Percentiles rank a stretch among this genome's conserved stretches.
These are phyloP conservation scores for Labeo rohita DNA, from an alignment of 2,113 vertebrate genomes.

Conservation along the genomic window DNA sequence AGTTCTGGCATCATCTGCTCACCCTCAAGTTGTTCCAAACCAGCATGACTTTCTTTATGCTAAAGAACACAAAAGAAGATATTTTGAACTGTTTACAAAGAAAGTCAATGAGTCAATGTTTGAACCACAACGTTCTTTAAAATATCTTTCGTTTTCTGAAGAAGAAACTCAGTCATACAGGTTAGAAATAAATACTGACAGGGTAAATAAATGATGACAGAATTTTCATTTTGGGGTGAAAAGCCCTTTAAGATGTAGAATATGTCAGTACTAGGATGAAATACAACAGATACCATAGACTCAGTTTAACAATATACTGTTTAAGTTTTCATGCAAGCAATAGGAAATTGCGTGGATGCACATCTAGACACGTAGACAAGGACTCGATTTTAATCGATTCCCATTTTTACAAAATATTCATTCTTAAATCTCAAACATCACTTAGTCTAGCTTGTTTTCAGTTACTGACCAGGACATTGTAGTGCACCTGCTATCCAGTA, in stretches of 20 bases:
- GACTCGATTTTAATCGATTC: too few species aligned
- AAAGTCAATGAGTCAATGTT: background rate
- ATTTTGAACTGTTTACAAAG: background rate
- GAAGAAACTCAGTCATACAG: background rate
- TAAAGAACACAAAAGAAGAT: background rate
- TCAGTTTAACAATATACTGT: background rate
- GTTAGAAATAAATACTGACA: background rate
- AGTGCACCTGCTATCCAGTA: too few species aligned
- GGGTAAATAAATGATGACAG: background rate
- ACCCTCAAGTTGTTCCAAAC: background rate
- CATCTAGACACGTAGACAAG: too few species aligned
- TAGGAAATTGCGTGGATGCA: too few species aligned
- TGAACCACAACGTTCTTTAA: background rate
- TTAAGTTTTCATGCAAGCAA: too few species aligned
- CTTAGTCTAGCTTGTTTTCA: too few species aligned
- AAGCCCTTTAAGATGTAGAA: background rate
- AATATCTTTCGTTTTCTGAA: background rate
- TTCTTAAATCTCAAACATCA: too few species aligned
- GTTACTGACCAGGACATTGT: too few species aligned
- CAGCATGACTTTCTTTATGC: background rate
- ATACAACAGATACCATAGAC: background rate
- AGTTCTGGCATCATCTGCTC: background rate
- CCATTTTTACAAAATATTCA: too few species aligned
- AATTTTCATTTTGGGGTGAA: background rate
- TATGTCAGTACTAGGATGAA: background rate